phyloP scores from a whole-genome alignment of 1,140 invertebrate genomes.

The Maniola jurtina region DNA sequence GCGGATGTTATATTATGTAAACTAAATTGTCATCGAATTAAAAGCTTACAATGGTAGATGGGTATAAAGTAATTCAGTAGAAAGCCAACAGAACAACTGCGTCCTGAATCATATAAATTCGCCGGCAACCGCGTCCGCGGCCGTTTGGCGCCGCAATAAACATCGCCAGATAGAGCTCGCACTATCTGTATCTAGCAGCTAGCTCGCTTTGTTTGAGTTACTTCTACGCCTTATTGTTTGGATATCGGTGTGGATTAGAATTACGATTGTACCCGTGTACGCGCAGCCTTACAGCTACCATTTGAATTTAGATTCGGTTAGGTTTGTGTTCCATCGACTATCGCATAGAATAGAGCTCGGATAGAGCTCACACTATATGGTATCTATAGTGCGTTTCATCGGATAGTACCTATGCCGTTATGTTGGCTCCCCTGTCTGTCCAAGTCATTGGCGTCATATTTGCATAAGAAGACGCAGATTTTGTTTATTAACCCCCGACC shows the following conservation, averaged over 20 bases:
- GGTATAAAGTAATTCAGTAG: conserved; percentile 15
- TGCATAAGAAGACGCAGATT: too few relatives aligned
- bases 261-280: conserved; percentile 30
- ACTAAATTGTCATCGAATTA: too few relatives aligned
- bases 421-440: too few relatives aligned
- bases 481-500: too few relatives aligned
- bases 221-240: conserved; percentile 34
- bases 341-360: too few relatives aligned
- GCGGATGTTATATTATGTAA: too few relatives aligned
- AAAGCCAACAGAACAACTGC: conserved; percentile 25
- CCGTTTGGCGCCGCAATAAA: conserved; percentile 34
- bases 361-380: too few relatives aligned
- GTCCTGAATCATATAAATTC: conserved; percentile 26
- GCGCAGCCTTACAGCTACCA: conserved; percentile 20
- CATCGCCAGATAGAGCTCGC: conserved; percentile 33
- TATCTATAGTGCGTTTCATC: too few relatives aligned
- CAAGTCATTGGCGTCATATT: too few relatives aligned
- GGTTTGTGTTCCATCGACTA: not conserved
- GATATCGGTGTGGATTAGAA: conserved; percentile 33
- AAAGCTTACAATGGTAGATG: not conserved
- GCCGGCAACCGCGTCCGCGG: conserved; percentile 12
- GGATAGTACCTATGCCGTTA: too few relatives aligned
- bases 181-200: conserved; percentile 31
- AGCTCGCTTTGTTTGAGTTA: conserved; percentile 36
- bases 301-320: conserved; percentile 19